Percentiles rank a stretch among this genome's conserved stretches.
Conservation (phyloP, 2,797 vertebrate species). For the Rhinoraja longicauda region DNA sequence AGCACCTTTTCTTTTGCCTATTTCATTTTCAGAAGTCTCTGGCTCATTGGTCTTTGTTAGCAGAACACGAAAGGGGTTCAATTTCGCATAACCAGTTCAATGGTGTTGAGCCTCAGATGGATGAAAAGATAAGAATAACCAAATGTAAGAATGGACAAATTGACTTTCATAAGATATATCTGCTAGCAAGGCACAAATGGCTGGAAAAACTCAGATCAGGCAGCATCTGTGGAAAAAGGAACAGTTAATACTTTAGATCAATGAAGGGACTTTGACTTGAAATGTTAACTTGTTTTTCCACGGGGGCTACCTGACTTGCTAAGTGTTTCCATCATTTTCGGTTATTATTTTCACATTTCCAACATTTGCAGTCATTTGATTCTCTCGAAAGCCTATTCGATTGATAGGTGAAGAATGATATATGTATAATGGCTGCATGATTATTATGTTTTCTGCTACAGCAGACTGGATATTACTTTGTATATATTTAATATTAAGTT, state of each 20-base stretch:
- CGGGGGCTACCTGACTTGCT: no score
- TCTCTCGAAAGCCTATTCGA: not conserved
- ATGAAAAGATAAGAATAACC: not conserved
- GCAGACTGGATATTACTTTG: not conserved
- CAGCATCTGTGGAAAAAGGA: no score
- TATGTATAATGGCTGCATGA: not conserved
- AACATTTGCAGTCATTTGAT: no score
- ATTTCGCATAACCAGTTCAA: not conserved
- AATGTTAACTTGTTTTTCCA: no score
- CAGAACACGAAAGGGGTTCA: not conserved
- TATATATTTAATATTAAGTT: slow-evolving; percentile 17
- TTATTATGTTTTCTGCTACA: not conserved
- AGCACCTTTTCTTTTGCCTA: not conserved
- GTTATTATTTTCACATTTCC: no score
- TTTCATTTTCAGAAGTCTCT: not conserved
- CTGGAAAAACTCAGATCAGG: no score
- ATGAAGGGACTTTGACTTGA: no score
- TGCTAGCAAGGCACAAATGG: not conserved
- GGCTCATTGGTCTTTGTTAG: not conserved
- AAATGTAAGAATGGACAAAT: not conserved
- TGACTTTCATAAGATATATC: not conserved
- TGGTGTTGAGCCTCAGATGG: not conserved
- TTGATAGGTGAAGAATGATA: not conserved
- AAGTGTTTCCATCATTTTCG: no score
- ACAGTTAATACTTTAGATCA: no score